Evolutionary conservation across 2,888 invertebrate genomes (phyloP), one percentile per base, ranked within the genome.

Genomic region (Carcina quercana): DNA sequence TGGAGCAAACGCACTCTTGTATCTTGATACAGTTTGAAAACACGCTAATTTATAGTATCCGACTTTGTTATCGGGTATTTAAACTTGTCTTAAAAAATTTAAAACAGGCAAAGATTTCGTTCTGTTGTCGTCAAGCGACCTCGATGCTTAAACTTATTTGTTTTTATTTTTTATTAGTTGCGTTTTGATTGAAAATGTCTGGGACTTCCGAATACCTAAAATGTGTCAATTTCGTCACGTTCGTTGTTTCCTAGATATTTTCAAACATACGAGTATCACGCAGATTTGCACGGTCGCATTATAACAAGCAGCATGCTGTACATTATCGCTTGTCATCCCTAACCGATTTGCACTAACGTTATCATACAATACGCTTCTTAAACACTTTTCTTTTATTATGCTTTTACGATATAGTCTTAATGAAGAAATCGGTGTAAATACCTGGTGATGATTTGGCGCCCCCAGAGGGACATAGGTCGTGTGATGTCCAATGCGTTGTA

Each of bases 361-460:
- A 48, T 50, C 50, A 45, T 47, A n/a, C n/a, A n/a, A n/a, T 40
- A 55, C 35, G 76, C 74, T 75, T 74, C 45, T 59, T 42, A 45
- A 47, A 47, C 56, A 53, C 44, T 53, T 58, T 59, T 57, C n/a
- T 53, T 53, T 49, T 54, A 40, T 56, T 63, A 60, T 54, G 66
- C 69, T 73, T 72, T 55, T 54, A 45, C 54, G 48, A 50, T 50
- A 60, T 62, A 59, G 42, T 63, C 50, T 60, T 47, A 5, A 58
- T 61, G 76, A 82, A 83, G 80, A 72, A 78, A 79, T 73, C 72
- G 82, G 80, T 83, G 79, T 82, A 68, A 58, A 60, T 52, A n/a
- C 53, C 38, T 47, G 50, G 61, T 52, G 50, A 68, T 66, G 79
- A 79, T 80, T 82, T 82, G 83, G 76, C 83, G 72, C 83, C 72